Evolutionary conservation across 2,797 vertebrate species (phyloP), one percentile per base, ranked within the genome.

Genomic region (Diplodus puntazzo): DNA sequence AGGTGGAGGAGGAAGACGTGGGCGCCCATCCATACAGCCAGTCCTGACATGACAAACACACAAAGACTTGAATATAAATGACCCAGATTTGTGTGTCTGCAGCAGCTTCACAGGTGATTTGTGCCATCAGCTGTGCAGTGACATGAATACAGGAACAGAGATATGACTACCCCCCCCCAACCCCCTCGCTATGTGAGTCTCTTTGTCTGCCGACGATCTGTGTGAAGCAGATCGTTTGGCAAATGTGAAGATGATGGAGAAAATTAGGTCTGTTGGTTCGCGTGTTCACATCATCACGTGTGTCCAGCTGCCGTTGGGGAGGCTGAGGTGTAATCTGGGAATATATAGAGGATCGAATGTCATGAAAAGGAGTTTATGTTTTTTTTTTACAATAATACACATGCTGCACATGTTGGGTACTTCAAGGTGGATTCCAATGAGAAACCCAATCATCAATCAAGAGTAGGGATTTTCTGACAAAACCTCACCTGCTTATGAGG

Each of bases 21-120:
- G 70, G 66, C 4, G 13, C 3, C 42, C 54, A 66, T 81, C 67
- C 61, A 27, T 62, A 65, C 34, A 67, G 42, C 79, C 72, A 25
- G 66, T 39, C 7, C 17, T 75, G 72, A 85, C 60, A 46, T 27
- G 25, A 52, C 53, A 75, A 50, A 69, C 79, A 46, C 79, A 84
- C 77, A 76, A 77, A 84, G 59, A 60, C 83, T 70, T 73, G 61
- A 64, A 85, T 62, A 77, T 43, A 59, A 54, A 76, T 89, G 84
- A 90, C 90, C 91, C 86, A 91, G 79, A 91, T 92, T 86, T 69
- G 67, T 50, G 67, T 58, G 59, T 85, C 50, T 75, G 71, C 69
- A 61, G 83, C 75, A 60, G 83, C 80, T 60, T 87, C 83, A 67
- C 86, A 88, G 89, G 82, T 86, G 87, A 90, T 87, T 57, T 70